Evolutionary conservation across 2,113 vertebrate genomes (phyloP), one percentile per base, ranked within the genome.

Genomic region (Oncorhynchus keta): DNA sequence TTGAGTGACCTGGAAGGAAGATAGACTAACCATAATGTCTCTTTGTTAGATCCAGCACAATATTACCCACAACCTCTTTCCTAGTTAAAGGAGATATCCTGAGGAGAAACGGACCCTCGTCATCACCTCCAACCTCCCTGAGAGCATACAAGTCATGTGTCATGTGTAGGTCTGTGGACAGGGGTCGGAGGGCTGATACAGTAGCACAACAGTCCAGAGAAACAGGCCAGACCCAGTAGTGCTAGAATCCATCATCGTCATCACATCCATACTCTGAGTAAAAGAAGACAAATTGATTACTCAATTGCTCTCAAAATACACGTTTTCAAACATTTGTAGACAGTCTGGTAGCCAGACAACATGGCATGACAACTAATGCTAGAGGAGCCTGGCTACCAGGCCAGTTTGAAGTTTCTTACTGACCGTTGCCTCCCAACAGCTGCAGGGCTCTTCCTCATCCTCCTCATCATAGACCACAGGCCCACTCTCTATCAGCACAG

Each of bases 391-490:
- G 16, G 14, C 51, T 16, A 55, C 51, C 51, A 55, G 51, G 51
- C 51, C 16, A 18, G 3, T 55, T 18, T 55, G 51, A 55, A 55
- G 14, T 18, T 7, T 18, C 51, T n/a, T 62, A 89, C 94, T 84
- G 81, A 99, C 97, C 97, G 0, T 87, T 89, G 77, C 92, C 72
- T 11, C 97, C 97, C 91, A 99, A 83, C 84, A 99, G 89, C 83
- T 95, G 91, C 91, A 98, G 92, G 79, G 97, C 97, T 0, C 97
- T 99, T 99, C 92, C 0, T 95, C 93, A 0, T 97, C 96, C 1
- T 98, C 96, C 59, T 95, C 97, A 0, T 95, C 96, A 59, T 97
- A 98, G 0, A 92, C 81, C 2, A 99, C 96, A 0, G 97, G 97
- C 4, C 97, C 97, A 1, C 95, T 96, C 87, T 99, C 97, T 79